Base-by-base conservation (phyloP, 1,140 invertebrate genomes). In the Drosophila eugracilis region DNA sequence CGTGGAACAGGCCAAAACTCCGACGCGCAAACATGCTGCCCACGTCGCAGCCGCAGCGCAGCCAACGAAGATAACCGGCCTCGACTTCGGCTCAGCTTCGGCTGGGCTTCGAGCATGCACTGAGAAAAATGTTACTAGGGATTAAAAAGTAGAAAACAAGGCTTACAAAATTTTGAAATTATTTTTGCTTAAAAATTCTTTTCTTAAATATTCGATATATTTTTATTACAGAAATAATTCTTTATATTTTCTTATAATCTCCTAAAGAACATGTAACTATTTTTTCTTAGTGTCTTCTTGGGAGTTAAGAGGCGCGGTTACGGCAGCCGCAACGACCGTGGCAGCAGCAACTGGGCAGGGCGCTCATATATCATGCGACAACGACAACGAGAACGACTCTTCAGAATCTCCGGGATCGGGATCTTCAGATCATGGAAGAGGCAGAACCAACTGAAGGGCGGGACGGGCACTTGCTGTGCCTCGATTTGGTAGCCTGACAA, bases 331-430 rank as follows among this genome's bases (percentile, higher is more conserved):
- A 73, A 28, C 58, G 37, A 28, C 52, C 41, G 47, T 37, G 45
- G 34, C 30, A 73, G 45, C 53, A 78, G 54, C 57, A 66, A 57
- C 76, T 70, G 74, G 81, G 81, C 67, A 78, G 81, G 81, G 81
- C 81, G 45, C 70, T 77, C 81, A 86, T 85, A 85, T 86, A 85
- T 85, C 81, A 85, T 81, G 69, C 73, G 67, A 85, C 81, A 65
- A 80, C 53, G 81, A 85, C 81, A 86, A 85, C 75, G 72, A 67
- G 70, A 65, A 80, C 53, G 70, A 75, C 54, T 76, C 76, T 59
- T 85, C 59, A 75, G 71, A 75, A 66, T 66, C 72, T 66, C 62
- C 66, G 69, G 78, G 78, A 73, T 78, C 53, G 59, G 73, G 73
- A 79, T 79, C 62, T 55, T n/a, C 58, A 45, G 73, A 28, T 26